phyloP scores from a whole-genome alignment of 2,797 vertebrate species.

The Cirrhinus mrigala region DNA sequence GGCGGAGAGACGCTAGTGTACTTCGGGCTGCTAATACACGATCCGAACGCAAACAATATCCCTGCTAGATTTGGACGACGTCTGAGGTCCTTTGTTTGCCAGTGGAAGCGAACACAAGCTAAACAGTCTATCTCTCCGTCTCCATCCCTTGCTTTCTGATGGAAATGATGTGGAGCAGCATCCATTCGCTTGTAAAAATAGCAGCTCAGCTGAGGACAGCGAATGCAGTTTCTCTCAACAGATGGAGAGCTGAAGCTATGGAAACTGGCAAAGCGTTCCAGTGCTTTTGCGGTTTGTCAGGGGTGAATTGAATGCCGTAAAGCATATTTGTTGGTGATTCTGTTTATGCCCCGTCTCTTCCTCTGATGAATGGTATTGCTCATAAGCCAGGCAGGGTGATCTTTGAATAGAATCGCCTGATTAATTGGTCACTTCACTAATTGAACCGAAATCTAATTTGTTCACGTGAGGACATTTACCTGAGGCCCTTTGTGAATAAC shows the following conservation, averaged over 20 bases:
- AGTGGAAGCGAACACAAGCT: neutral
- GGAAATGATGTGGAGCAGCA: conserved; percentile 73
- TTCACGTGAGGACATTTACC: conserved; percentile 47
- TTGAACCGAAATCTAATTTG: conserved; percentile 47
- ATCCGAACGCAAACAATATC: conserved; percentile 24
- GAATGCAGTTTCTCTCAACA: conserved; percentile 60
- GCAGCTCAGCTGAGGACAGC: conserved; percentile 66
- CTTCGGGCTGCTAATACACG: conserved; percentile 6
- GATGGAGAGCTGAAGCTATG: conserved; percentile 62
- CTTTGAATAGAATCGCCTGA: conserved; percentile 28
- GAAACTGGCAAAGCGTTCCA: conserved; percentile 58
- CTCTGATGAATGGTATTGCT: conserved; percentile 35
- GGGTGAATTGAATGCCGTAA: conserved; percentile 41
- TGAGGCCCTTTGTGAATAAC: conserved; percentile 45
- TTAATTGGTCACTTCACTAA: conserved; percentile 42
- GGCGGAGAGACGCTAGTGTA: neutral
- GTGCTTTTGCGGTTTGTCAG: conserved; percentile 44
- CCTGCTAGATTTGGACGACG: conserved; percentile 27
- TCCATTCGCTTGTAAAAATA: conserved; percentile 79
- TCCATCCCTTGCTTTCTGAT: conserved; percentile 60
- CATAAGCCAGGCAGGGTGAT: conserved; percentile 35
- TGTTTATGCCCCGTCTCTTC: conserved; percentile 41
- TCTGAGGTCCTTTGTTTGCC: conserved; percentile 15
- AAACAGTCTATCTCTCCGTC: conserved; percentile 25
- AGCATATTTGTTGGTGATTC: conserved; percentile 45